These are phyloP conservation scores for Tuta absoluta DNA, from an alignment of 2,888 invertebrate genomes.

Conservation along the genomic window DNA sequence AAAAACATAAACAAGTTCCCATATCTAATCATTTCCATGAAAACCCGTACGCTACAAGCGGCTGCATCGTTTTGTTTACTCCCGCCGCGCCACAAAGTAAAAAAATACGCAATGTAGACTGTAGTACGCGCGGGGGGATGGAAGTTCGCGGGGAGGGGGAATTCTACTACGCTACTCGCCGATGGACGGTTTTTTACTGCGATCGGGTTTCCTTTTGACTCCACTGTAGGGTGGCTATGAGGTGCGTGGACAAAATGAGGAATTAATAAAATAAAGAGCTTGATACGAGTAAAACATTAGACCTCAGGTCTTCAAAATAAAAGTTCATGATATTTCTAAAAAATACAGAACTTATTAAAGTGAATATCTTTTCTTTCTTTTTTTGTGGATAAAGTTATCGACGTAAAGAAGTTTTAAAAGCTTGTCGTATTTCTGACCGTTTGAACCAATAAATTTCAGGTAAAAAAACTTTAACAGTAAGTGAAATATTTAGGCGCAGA, in stretches of 20 bases:
- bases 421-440: too few relatives aligned
- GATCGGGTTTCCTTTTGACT: constrained; percentile 71
- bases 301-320: too few relatives aligned
- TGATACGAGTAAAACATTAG: background rate
- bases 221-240: constrained; percentile 14
- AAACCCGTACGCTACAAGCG: constrained; percentile 44
- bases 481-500: too few relatives aligned
- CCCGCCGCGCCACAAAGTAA: constrained; percentile 35
- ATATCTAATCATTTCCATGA: constrained; percentile 10
- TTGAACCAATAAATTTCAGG: too few relatives aligned
- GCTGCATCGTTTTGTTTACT: constrained; percentile 54
- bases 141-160: constrained; percentile 43
- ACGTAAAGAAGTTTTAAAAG: too few relatives aligned
- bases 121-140: constrained; percentile 54
- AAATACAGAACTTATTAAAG: too few relatives aligned
- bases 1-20: background rate
- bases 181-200: constrained; percentile 56
- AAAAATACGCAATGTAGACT: constrained; percentile 44
- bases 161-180: constrained; percentile 60
- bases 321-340: too few relatives aligned
- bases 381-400: too few relatives aligned
- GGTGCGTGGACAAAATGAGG: background rate
- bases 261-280: background rate
- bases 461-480: too few relatives aligned
- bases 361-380: too few relatives aligned